Evolutionary conservation across 2,888 invertebrate genomes (phyloP).

Genomic region (Eustalomyia histrio): DNA sequence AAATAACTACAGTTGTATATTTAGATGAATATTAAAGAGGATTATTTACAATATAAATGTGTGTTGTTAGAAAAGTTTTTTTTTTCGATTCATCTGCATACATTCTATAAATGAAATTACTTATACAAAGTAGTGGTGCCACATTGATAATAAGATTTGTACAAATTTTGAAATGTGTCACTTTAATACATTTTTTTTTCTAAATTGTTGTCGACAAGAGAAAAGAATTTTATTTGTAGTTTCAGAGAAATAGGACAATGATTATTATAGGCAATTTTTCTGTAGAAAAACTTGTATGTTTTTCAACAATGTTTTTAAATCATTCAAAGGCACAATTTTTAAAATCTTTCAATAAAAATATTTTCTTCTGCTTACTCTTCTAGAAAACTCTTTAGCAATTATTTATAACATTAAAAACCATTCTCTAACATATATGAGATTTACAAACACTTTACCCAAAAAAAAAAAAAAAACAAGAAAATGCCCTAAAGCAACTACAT

Average conservation of each 20-base stretch:
- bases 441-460: too few species aligned
- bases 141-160: conserved; percentile 34
- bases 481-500: too few species aligned
- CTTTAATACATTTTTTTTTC: conserved; percentile 33
- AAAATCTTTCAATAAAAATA: too few species aligned
- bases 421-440: too few species aligned
- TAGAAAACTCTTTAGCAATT: too few species aligned
- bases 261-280: neutral
- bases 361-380: too few species aligned
- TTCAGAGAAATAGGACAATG: neutral
- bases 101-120: conserved; percentile 33
- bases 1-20: neutral
- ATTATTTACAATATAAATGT: conserved; percentile 44
- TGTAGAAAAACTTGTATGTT: neutral
- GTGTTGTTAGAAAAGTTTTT: conserved; percentile 18
- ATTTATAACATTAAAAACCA: too few species aligned
- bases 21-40: conserved; percentile 45
- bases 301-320: too few species aligned
- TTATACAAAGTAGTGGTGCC: conserved; percentile 42
- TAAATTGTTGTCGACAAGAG: conserved; percentile 19
- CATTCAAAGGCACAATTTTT: too few species aligned
- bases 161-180: conserved; percentile 42
- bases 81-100: conserved; percentile 20
- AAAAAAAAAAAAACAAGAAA: too few species aligned
- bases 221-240: neutral